These are phyloP conservation scores for Drosophila testacea DNA, from an alignment of 2,888 invertebrate genomes.

Conservation along the genomic window DNA sequence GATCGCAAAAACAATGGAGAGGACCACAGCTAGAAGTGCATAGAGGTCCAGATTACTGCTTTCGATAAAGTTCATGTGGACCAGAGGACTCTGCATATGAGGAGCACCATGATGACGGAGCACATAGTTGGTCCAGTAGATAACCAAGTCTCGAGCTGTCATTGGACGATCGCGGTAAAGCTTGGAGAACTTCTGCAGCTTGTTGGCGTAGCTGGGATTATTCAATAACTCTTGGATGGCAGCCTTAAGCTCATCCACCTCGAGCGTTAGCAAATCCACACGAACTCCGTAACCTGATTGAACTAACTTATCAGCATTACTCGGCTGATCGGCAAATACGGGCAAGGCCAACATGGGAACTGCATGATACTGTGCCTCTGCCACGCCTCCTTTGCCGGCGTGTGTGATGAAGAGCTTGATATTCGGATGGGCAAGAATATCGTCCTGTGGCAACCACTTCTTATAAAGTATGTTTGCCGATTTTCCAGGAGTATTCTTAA, in stretches of 20 bases:
- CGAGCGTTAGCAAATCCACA: constrained; percentile 62
- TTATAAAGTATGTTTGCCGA: constrained; percentile 85
- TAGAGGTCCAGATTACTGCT: constrained; percentile 86
- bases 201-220: constrained; percentile 71
- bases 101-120: constrained; percentile 86
- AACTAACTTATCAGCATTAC: constrained; percentile 74
- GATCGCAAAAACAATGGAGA: constrained; percentile 41
- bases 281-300: constrained; percentile 74
- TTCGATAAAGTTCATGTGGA: constrained; percentile 85
- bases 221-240: constrained; percentile 72
- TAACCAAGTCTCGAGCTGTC: constrained; percentile 86
- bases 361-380: constrained; percentile 88
- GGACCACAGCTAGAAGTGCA: constrained; percentile 42
- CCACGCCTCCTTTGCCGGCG: constrained; percentile 88
- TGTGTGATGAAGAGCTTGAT: constrained; percentile 88
- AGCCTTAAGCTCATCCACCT: constrained; percentile 50
- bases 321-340: constrained; percentile 82
- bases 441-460: constrained; percentile 90
- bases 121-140: constrained; percentile 87
- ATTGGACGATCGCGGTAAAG: constrained; percentile 87
- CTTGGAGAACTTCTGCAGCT: constrained; percentile 84
- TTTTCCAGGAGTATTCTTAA: constrained; percentile 85
- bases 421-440: constrained; percentile 88
- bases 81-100: constrained; percentile 86
- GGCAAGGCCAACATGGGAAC: constrained; percentile 86